Base-by-base conservation (phyloP, 1,140 invertebrate genomes). In the Wasmannia auropunctata region DNA sequence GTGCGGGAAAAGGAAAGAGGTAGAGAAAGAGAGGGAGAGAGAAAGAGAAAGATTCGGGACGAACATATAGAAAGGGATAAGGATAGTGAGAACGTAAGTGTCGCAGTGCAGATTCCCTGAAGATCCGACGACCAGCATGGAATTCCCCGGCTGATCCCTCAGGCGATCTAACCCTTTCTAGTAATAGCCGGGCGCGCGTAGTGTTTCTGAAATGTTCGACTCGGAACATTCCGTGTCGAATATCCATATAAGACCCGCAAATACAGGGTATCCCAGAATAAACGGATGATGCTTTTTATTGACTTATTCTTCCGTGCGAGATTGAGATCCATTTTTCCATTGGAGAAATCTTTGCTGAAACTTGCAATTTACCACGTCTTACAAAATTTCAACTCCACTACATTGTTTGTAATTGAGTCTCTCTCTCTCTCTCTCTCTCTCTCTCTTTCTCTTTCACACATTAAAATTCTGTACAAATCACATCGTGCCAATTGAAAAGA, bases 91-190 rank as follows among this genome's bases (percentile, higher is more conserved):
- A 91, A 69, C 43, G 85, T 87, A 91, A 91, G 84, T 84, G 90
- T 89, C 90, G 89, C 90, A 89, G 76, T 91, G 89, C 89, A 91
- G 89, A 89, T 89, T 86, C 79, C 86, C 72, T 43, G 56, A 70
- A 90, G 72, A 86, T 11, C 75, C 86, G 22, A 40, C 49, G 79
- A 81, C 88, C 80, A 85, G 81, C 86, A 40, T 79, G 58, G 62
- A 91, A 91, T 91, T 91, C 60, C 62, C 58, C 67, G 75, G 54
- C 86, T 86, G 75, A 86, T 85, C 83, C 56, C 72, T 70, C 72
- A 60, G 58, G 60, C 70, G 75, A 70, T 84, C 37, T 80, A 49
- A 60, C 54, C 49, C 56, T 69, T 77, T 51, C 51, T 25, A 40
- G 76, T 65, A 87, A 72, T 81, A 80, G 81, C 40, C 54, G 51